Evolutionary conservation across 2,113 vertebrate genomes (phyloP).

Genomic region (Daubentonia madagascariensis): DNA sequence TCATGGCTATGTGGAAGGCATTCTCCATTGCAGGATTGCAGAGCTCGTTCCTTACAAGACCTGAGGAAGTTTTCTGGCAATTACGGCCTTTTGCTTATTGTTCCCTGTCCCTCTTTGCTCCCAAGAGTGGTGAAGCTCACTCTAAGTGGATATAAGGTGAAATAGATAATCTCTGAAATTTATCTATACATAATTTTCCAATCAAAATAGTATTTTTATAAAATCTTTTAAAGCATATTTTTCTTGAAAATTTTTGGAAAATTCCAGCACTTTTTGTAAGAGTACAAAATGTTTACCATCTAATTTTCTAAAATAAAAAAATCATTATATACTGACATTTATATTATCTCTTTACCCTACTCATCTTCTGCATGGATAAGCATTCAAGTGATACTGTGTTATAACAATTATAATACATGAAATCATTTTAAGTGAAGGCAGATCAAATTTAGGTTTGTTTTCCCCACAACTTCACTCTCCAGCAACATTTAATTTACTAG

Average conservation of each 20-base stretch:
- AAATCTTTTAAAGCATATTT: background rate
- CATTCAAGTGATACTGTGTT: background rate
- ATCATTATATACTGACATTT: background rate
- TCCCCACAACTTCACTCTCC: background rate
- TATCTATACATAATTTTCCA: background rate
- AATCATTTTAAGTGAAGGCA: background rate
- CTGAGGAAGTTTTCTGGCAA: background rate
- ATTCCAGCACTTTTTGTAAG: background rate
- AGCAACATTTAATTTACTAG: background rate
- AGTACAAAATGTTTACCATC: background rate
- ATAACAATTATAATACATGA: background rate
- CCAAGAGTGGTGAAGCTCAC: background rate
- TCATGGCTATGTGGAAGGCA: background rate
- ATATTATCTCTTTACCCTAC: background rate
- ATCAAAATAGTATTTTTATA: background rate
- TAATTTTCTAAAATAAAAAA: conserved; percentile 44
- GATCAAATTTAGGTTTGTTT: conserved; percentile 34
- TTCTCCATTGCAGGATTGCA: background rate
- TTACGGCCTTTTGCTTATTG: background rate
- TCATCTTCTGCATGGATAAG: background rate
- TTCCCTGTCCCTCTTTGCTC: background rate
- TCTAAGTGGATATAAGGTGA: background rate
- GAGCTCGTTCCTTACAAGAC: background rate
- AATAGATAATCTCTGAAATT: background rate
- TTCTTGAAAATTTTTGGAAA: conserved; percentile 5